These are phyloP conservation scores for Papilio helenus DNA, from an alignment of 1,140 invertebrate species.

Conservation along the genomic window DNA sequence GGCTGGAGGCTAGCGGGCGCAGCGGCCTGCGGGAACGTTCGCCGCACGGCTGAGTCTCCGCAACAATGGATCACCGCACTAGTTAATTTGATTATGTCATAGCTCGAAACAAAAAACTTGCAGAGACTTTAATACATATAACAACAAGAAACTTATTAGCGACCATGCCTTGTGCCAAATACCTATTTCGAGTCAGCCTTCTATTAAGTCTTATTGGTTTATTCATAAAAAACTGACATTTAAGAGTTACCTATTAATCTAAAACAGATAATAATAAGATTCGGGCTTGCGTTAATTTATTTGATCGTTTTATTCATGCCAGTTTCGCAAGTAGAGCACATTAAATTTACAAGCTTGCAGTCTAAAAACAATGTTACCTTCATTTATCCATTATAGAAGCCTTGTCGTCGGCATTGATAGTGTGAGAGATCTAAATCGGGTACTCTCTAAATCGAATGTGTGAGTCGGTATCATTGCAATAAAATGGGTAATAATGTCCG, in stretches of 20 bases:
- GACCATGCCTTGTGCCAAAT: slow-evolving; percentile 41
- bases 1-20: slow-evolving; percentile 50
- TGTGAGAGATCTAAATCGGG: slow-evolving; percentile 1
- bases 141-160: slow-evolving; percentile 48
- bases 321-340: slow-evolving; percentile 36
- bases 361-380: slow-evolving; percentile 31
- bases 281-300: slow-evolving; percentile 35
- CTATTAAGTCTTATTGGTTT: slow-evolving; percentile 41
- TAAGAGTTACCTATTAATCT: slow-evolving; percentile 40
- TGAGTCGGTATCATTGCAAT: too few species aligned
- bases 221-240: slow-evolving; percentile 40
- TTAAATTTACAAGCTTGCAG: slow-evolving; percentile 26
- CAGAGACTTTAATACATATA: slow-evolving; percentile 47
- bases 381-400: slow-evolving; percentile 19
- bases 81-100: slow-evolving; percentile 76
- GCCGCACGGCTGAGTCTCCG: slow-evolving; percentile 71
- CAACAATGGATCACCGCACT: slow-evolving; percentile 70
- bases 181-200: slow-evolving; percentile 35
- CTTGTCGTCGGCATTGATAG: background rate
- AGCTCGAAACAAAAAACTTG: slow-evolving; percentile 62
- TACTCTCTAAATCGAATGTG: background rate
- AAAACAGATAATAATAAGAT: slow-evolving; percentile 38
- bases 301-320: slow-evolving; percentile 31
- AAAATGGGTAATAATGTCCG: too few species aligned
- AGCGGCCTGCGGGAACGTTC: slow-evolving; percentile 65